phyloP scores from a whole-genome alignment of 2,888 invertebrate species.

The Rhagonycha lutea region DNA sequence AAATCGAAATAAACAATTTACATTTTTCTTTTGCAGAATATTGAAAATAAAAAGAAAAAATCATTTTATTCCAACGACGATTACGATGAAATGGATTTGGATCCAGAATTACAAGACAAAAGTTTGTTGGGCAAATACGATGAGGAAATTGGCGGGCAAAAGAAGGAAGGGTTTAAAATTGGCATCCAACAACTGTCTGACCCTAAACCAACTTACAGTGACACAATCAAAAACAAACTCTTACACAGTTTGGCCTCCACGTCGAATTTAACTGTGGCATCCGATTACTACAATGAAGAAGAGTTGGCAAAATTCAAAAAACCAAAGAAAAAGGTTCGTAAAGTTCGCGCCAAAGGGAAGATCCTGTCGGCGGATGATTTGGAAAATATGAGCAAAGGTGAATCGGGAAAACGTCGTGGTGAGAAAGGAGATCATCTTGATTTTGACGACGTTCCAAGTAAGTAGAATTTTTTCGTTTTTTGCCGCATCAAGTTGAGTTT shows the following conservation, averaged over 20 bases:
- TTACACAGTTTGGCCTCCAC: conserved; percentile 72
- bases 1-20: not conserved
- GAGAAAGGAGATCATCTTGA: conserved; percentile 50
- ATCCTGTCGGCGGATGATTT: conserved; percentile 75
- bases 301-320: conserved; percentile 91
- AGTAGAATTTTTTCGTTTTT: conserved; percentile 18
- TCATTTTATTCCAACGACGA: conserved; percentile 79
- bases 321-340: conserved; percentile 77
- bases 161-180: conserved; percentile 73
- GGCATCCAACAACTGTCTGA: conserved; percentile 68
- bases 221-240: conserved; percentile 57
- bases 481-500: not conserved
- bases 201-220: conserved; percentile 52
- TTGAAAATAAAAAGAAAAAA: conserved; percentile 82
- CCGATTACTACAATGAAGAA: conserved; percentile 85
- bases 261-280: conserved; percentile 72
- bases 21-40: conserved; percentile 62
- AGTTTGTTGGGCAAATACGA: conserved; percentile 90
- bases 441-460: conserved; percentile 69
- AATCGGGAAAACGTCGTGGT: conserved; percentile 44
- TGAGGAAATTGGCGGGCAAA: conserved; percentile 83
- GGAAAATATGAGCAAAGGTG: conserved; percentile 40
- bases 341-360: conserved; percentile 66
- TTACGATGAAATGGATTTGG: conserved; percentile 78
- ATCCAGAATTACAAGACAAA: conserved; percentile 66